Conservation (phyloP, 2,113 vertebrate genomes). For the Agelaius tricolor region DNA sequence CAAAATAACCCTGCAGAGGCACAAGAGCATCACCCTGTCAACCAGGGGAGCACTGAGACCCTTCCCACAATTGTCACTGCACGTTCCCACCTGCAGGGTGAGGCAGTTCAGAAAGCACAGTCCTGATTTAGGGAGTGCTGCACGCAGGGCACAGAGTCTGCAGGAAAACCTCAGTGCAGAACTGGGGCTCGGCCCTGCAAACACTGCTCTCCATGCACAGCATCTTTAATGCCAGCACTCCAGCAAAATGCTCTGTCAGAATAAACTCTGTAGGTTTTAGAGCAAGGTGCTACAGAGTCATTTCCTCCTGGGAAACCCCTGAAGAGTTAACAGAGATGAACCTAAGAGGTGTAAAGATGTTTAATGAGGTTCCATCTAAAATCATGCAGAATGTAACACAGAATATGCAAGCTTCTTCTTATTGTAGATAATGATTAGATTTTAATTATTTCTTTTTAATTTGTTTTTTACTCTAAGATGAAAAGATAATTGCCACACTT, state of each 20-base stretch:
- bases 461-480: background rate
- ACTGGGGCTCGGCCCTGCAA: background rate
- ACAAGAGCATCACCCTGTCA: background rate
- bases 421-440: background rate
- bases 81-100: background rate
- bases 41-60: background rate
- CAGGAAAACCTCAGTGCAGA: background rate
- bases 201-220: fast-evolving
- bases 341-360: background rate
- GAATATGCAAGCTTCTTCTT: background rate
- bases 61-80: fast-evolving
- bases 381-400: background rate
- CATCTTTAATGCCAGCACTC: background rate
- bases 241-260: fast-evolving
- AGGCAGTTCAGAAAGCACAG: background rate
- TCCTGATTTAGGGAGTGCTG: background rate
- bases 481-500: background rate
- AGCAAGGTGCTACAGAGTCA: background rate
- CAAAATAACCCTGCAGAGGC: background rate
- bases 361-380: background rate
- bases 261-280: background rate
- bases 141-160: background rate
- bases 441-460: background rate
- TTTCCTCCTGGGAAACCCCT: background rate
- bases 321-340: background rate